These are phyloP conservation scores for Piliocolobus tephrosceles DNA, from an alignment of 2,113 vertebrate species.

Conservation along the genomic window DNA sequence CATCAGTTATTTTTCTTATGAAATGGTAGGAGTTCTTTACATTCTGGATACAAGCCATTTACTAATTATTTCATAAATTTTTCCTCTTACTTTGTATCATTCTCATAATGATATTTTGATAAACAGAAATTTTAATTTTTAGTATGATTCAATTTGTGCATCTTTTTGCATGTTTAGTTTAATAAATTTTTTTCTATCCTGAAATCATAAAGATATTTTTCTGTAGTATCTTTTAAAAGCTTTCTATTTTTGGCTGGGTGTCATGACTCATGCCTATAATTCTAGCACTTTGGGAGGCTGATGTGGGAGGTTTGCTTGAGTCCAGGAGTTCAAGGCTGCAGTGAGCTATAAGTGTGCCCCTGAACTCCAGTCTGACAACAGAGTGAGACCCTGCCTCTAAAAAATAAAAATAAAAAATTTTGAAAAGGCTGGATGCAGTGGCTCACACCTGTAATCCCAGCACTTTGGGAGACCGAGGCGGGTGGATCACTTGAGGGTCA, in stretches of 20 bases:
- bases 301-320: too few species aligned
- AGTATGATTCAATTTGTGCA: background rate
- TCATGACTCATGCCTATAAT: too few species aligned
- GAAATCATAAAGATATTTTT: background rate
- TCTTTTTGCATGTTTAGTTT: background rate
- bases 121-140: background rate
- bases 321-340: too few species aligned
- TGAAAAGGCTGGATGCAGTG: too few species aligned
- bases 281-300: too few species aligned
- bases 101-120: background rate
- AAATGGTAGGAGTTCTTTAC: background rate
- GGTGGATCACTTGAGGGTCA: too few species aligned
- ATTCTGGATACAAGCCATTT: background rate
- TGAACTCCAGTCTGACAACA: too few species aligned
- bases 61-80: conserved; percentile 19
- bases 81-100: background rate
- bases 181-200: background rate
- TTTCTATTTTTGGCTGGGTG: background rate
- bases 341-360: too few species aligned
- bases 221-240: background rate
- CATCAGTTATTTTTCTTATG: background rate
- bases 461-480: too few species aligned
- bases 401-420: too few species aligned
- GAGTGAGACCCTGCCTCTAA: too few species aligned
- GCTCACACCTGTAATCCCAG: too few species aligned